A percentile compares a stretch with the other conserved stretches of the same genome.
phyloP scores from a whole-genome alignment of 2,113 vertebrate species.

The Oncorhynchus nerka region DNA sequence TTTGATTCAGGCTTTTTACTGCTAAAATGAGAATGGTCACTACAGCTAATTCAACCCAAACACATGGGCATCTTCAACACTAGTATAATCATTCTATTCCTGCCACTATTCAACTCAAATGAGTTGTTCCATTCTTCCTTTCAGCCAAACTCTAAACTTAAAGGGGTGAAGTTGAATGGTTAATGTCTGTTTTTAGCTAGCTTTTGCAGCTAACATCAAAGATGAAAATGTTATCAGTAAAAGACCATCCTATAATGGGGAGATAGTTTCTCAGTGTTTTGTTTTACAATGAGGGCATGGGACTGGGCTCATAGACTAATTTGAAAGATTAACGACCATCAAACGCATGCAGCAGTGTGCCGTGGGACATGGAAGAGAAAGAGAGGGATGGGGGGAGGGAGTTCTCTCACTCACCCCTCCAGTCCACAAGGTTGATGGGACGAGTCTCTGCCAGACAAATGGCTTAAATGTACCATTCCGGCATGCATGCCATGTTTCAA shows the following conservation, averaged over 20 bases:
- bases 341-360: slow-evolving; percentile 70
- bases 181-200: slow-evolving; percentile 83
- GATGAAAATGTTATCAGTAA: slow-evolving; percentile 64
- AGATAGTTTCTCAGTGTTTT: slow-evolving; percentile 49
- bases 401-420: slow-evolving; percentile 40
- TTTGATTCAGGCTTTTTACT: slow-evolving; percentile 11
- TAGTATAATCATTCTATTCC: not conserved
- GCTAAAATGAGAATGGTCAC: slow-evolving; percentile 39
- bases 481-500: slow-evolving; percentile 68
- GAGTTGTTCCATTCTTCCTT: not conserved
- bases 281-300: slow-evolving; percentile 46
- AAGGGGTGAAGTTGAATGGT: slow-evolving; percentile 57
- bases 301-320: slow-evolving; percentile 50
- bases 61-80: slow-evolving; percentile 15
- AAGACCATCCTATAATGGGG: slow-evolving; percentile 34
- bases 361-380: slow-evolving; percentile 55
- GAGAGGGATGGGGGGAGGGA: slow-evolving; percentile 16
- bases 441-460: slow-evolving; percentile 61
- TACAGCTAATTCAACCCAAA: not conserved
- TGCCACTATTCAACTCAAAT: slow-evolving; percentile 20
- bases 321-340: slow-evolving; percentile 51
- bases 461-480: slow-evolving; percentile 62
- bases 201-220: slow-evolving; percentile 85
- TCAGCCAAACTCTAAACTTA: slow-evolving; percentile 27
- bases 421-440: slow-evolving; percentile 54